These are phyloP conservation scores for Fratercula arctica DNA, from an alignment of 2,797 vertebrate species.

Conservation along the genomic window DNA sequence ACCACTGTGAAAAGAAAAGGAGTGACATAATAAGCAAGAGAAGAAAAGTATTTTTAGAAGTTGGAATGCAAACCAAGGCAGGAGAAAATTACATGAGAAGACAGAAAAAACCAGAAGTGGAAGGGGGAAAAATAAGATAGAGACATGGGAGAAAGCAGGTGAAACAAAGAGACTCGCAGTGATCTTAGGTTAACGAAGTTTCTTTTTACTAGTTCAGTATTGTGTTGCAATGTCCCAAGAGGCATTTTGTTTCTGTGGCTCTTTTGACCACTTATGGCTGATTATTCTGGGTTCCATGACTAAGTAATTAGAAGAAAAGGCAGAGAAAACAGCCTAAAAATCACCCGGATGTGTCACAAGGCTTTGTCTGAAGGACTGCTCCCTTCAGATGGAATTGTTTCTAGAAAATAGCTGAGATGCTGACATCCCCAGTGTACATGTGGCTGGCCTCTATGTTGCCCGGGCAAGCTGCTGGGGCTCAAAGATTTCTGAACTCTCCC, in stretches of 20 bases:
- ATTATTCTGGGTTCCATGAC: slow-evolving; percentile 32
- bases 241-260: slow-evolving; percentile 49
- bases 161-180: not conserved
- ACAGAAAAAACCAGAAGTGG: not conserved
- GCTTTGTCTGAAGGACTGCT: slow-evolving; percentile 39
- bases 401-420: slow-evolving; percentile 41
- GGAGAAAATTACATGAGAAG: not conserved
- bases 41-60: not conserved
- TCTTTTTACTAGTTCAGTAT: slow-evolving; percentile 5
- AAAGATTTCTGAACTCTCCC: slow-evolving; percentile 28
- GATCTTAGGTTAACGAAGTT: slow-evolving; percentile 1
- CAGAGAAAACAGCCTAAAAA: slow-evolving; percentile 34
- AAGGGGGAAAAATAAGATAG: not conserved
- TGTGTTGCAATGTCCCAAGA: slow-evolving; percentile 44
- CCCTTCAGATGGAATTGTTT: slow-evolving; percentile 52
- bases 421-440: not conserved
- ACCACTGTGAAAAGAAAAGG: not conserved
- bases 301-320: slow-evolving; percentile 51
- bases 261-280: slow-evolving; percentile 17
- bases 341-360: slow-evolving; percentile 47
- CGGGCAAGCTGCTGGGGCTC: not conserved
- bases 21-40: not conserved
- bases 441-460: slow-evolving; percentile 4
- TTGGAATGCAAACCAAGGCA: not conserved
- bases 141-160: slow-evolving; percentile 1